These are phyloP conservation scores for Syngnathus floridae DNA, from an alignment of 2,113 vertebrate species.

Conservation along the genomic window DNA sequence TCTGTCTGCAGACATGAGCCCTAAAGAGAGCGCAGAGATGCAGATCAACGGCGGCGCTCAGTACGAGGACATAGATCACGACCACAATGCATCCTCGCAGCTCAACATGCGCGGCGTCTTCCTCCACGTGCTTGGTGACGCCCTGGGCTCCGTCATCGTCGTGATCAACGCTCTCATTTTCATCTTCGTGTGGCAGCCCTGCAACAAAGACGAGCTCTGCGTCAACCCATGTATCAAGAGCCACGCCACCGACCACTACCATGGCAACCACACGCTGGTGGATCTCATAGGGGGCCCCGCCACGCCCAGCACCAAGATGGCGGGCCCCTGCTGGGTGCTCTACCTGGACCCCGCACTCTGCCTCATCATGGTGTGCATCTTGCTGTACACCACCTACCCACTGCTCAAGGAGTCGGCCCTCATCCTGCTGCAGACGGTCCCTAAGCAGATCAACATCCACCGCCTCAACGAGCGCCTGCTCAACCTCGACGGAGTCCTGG, in stretches of 20 bases:
- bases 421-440: conserved; percentile 95
- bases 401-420: conserved; percentile 96
- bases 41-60: conserved; percentile 83
- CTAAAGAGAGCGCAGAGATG: conserved; percentile 68
- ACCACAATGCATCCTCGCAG: conserved; percentile 71
- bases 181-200: conserved; percentile 84
- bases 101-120: conserved; percentile 99
- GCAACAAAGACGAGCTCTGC: conserved; percentile 68
- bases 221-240: conserved; percentile 76
- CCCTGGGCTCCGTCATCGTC: conserved; percentile 95
- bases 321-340: conserved; percentile 93
- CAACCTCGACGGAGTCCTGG: conserved; percentile 84
- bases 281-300: conserved; percentile 18
- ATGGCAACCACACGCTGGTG: conserved; percentile 70
- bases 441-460: conserved; percentile 93
- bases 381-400: conserved; percentile 94
- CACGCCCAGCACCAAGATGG: conserved; percentile 27
- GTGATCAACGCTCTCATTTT: conserved; percentile 89
- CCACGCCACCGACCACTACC: conserved; percentile 69
- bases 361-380: conserved; percentile 91
- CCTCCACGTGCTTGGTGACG: conserved; percentile 94
- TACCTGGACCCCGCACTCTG: conserved; percentile 94
- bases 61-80: conserved; percentile 70
- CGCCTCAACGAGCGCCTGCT: conserved; percentile 82
- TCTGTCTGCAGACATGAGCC: conserved; percentile 59